These are phyloP conservation scores for Oncorhynchus clarkii DNA, from an alignment of 2,113 vertebrate species.

Conservation along the genomic window DNA sequence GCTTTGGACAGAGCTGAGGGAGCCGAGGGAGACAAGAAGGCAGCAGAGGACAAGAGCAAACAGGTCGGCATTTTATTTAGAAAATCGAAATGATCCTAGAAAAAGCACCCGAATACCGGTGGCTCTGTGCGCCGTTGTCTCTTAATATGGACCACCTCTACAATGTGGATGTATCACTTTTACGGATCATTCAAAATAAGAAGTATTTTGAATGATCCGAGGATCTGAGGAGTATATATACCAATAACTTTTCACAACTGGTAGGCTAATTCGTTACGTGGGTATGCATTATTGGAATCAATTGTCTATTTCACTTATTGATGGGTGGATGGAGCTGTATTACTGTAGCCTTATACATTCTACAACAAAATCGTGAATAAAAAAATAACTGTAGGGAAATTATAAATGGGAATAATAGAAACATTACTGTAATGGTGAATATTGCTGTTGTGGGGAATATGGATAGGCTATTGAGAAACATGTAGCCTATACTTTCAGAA, in stretches of 20 bases:
- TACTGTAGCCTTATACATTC: too few species aligned
- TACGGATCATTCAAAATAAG: conserved; percentile 40
- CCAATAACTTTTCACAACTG: conserved; percentile 16
- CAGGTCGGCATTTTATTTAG: conserved; percentile 83
- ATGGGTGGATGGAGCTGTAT: too few species aligned
- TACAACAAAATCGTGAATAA: too few species aligned
- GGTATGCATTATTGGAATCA: neutral
- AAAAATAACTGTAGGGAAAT: too few species aligned
- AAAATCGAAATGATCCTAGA: conserved; percentile 43
- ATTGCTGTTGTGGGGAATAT: neutral
- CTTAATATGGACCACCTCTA: conserved; percentile 49
- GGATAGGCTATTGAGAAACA: neutral
- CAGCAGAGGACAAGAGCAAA: conserved; percentile 96
- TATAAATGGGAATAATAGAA: too few species aligned
- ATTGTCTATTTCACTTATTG: too few species aligned
- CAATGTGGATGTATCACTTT: conserved; percentile 60
- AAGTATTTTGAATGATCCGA: conserved; percentile 14
- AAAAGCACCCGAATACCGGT: conserved; percentile 24
- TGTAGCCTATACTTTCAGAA: too few species aligned
- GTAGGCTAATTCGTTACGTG: neutral
- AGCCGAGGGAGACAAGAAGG: conserved; percentile 96
- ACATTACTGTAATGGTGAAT: too few species aligned
- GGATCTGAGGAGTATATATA: conserved; percentile 4
- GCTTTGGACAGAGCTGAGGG: conserved; percentile 98
- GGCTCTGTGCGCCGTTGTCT: conserved; percentile 19